A percentile compares a stretch with the other conserved stretches of the same genome.
Conservation (phyloP, 2,113 vertebrate genomes). For the Rissa tridactyla region DNA sequence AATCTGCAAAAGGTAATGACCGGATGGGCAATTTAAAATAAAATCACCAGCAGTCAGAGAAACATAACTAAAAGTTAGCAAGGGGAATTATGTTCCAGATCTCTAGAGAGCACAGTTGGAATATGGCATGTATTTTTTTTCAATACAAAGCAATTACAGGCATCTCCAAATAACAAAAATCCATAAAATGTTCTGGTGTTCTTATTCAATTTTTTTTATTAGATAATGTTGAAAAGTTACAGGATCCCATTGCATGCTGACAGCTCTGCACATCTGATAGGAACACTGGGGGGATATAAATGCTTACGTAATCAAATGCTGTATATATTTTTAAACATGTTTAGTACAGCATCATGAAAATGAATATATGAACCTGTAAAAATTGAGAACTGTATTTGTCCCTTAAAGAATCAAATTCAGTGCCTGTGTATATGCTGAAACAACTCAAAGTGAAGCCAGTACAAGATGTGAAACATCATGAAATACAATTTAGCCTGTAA, state of each 20-base stretch:
- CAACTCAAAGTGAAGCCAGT: not conserved
- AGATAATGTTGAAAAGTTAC: not conserved
- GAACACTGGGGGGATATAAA: not conserved
- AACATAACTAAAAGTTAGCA: not conserved
- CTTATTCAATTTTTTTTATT: not conserved
- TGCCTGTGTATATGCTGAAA: not conserved
- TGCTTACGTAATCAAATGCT: not conserved
- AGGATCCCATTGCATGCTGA: not conserved
- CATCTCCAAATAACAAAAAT: constrained; percentile 5
- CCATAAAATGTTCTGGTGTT: not conserved
- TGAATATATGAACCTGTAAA: not conserved
- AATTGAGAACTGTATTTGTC: not conserved
- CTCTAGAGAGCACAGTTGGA: not conserved
- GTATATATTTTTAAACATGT: not conserved
- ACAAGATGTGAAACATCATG: not conserved
- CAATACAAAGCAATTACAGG: not conserved
- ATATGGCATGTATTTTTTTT: not conserved
- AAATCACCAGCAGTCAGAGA: not conserved
- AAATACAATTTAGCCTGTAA: not conserved
- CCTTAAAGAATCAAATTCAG: not conserved
- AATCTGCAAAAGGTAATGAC: constrained; percentile 1
- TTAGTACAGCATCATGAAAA: not conserved
- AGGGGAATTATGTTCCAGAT: not conserved
- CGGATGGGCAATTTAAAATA: not conserved
- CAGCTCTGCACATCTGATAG: not conserved